A percentile compares a stretch with the other conserved stretches of the same genome.
These are phyloP conservation scores for Leptinotarsa haldemani DNA, from an alignment of 2,888 invertebrate species.

Conservation along the genomic window DNA sequence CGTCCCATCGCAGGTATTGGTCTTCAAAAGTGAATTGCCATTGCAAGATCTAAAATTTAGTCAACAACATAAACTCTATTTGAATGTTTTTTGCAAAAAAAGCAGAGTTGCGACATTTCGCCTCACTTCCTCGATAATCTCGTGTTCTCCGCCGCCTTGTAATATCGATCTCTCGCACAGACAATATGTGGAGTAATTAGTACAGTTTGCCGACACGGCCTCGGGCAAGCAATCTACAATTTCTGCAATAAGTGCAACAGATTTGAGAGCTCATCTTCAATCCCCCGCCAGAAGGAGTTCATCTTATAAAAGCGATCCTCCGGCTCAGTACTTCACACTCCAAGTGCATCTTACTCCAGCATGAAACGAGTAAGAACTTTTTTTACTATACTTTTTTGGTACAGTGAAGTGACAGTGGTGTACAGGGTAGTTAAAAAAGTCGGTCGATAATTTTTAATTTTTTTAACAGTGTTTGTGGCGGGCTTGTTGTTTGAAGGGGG, in stretches of 20 bases:
- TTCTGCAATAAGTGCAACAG: slow-evolving; percentile 40
- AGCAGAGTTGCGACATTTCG: background rate
- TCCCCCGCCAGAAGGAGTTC: slow-evolving; percentile 32
- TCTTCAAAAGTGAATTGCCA: too few species aligned
- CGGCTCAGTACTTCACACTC: slow-evolving; percentile 47
- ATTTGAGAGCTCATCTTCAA: slow-evolving; percentile 40
- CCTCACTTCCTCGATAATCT: background rate
- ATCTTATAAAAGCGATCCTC: slow-evolving; percentile 47
- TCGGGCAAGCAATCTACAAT: slow-evolving; percentile 10
- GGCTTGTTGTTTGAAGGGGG: background rate
- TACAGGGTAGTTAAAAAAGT: background rate
- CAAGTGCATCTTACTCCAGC: slow-evolving; percentile 44
- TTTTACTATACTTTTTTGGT: background rate
- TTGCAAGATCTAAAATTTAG: too few species aligned
- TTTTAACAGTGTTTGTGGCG: background rate
- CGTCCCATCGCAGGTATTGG: too few species aligned
- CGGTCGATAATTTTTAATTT: background rate
- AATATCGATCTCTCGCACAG: slow-evolving; percentile 25
- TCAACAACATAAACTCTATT: too few species aligned
- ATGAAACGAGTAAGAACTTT: slow-evolving; percentile 50
- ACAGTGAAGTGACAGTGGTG: slow-evolving; percentile 8
- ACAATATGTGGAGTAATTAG: slow-evolving; percentile 47
- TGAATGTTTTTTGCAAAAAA: too few species aligned
- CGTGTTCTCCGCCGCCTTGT: background rate
- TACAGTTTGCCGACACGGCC: slow-evolving; percentile 20